Percentiles rank a stretch among this genome's conserved stretches.
phyloP scores from a whole-genome alignment of 2,888 invertebrate genomes.

The Argyresthia albistria region DNA sequence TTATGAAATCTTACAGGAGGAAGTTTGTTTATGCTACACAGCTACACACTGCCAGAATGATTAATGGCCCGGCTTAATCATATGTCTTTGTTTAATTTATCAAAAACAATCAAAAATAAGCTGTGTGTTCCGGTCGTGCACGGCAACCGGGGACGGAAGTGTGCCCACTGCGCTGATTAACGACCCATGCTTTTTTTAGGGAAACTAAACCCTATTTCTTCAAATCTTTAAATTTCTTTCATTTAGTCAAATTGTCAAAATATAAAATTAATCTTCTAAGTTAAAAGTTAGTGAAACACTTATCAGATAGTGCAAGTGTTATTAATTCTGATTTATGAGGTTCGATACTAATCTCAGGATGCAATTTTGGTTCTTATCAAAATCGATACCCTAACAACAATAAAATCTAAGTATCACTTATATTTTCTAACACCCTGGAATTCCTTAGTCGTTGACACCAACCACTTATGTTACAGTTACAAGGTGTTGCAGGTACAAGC shows the following conservation, averaged over 20 bases:
- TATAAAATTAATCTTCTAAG: too few species aligned
- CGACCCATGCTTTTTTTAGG: slow-evolving; percentile 27
- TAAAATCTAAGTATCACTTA: too few species aligned
- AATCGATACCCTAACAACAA: too few species aligned
- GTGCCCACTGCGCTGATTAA: slow-evolving; percentile 50
- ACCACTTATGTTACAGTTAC: too few species aligned
- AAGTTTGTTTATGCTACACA: slow-evolving; percentile 28
- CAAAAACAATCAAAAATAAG: slow-evolving; percentile 67
- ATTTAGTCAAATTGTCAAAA: too few species aligned
- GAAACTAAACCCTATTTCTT: slow-evolving; percentile 62
- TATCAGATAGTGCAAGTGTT: too few species aligned
- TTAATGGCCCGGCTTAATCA: slow-evolving; percentile 51
- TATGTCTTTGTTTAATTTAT: slow-evolving; percentile 62
- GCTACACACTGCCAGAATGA: slow-evolving; percentile 33
- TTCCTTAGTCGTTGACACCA: too few species aligned
- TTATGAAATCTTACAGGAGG: slow-evolving; percentile 22
- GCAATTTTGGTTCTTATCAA: too few species aligned
- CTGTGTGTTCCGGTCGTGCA: slow-evolving; percentile 35
- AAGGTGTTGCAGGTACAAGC: slow-evolving; percentile 10
- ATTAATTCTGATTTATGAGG: too few species aligned
- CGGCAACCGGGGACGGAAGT: slow-evolving; percentile 33
- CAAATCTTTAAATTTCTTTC: slow-evolving; percentile 5
- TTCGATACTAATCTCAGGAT: too few species aligned
- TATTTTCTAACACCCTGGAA: too few species aligned
- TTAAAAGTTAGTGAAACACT: too few species aligned